These are phyloP conservation scores for Adelphocoris suturalis DNA, from an alignment of 2,888 invertebrate genomes.

Conservation along the genomic window DNA sequence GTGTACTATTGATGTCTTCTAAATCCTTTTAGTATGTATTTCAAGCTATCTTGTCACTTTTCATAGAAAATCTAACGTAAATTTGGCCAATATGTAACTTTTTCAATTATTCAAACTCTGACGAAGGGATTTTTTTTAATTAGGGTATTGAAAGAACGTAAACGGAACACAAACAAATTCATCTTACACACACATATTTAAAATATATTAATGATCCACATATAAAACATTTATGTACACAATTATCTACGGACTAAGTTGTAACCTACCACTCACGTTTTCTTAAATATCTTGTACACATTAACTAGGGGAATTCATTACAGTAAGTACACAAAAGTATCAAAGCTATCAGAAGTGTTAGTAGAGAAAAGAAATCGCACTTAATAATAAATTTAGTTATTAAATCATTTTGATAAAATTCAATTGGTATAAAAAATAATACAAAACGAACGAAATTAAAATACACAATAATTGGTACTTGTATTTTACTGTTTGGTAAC, in stretches of 20 bases:
- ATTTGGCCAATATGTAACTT: no score
- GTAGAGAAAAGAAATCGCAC: conserved; percentile 52
- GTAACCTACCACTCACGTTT: conserved; percentile 68
- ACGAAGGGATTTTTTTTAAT: not conserved
- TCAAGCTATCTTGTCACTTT: no score
- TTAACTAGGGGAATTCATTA: conserved; percentile 58
- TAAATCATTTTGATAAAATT: conserved; percentile 63
- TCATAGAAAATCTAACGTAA: no score
- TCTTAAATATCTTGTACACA: conserved; percentile 67
- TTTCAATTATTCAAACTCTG: no score
- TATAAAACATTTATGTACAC: conserved; percentile 70
- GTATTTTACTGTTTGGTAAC: conserved; percentile 61
- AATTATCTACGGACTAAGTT: conserved; percentile 20
- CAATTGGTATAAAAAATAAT: conserved; percentile 60
- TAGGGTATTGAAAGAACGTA: not conserved
- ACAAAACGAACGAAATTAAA: conserved; percentile 6
- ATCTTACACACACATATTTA: conserved; percentile 48
- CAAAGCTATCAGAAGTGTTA: conserved; percentile 68
- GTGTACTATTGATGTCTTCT: no score
- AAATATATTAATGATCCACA: conserved; percentile 62
- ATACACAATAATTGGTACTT: conserved; percentile 60
- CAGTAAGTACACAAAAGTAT: conserved; percentile 64
- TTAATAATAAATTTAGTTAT: conserved; percentile 55
- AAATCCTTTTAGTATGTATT: no score
- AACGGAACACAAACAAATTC: not conserved